A percentile compares a stretch with the other conserved stretches of the same genome.
Evolutionary conservation across 2,113 vertebrate species (phyloP).

Genomic region (Sylvilagus bachmani): DNA sequence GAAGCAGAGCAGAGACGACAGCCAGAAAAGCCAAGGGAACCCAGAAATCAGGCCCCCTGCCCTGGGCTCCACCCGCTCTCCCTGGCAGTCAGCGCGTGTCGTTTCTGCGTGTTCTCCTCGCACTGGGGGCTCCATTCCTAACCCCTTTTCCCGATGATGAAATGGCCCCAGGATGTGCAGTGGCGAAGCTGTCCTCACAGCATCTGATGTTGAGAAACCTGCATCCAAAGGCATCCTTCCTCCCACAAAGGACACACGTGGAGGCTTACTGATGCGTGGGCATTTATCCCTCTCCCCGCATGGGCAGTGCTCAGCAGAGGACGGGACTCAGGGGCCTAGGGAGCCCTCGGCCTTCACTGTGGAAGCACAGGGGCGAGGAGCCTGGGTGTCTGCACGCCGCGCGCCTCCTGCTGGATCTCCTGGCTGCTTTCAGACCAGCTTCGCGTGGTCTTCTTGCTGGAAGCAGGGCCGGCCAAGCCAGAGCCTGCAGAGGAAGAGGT

Average conservation of each 20-base stretch:
- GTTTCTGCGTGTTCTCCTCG: background rate
- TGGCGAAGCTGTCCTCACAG: background rate
- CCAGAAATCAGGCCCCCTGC: background rate
- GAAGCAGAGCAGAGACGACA: background rate
- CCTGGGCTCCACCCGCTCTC: background rate
- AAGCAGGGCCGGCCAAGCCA: conserved; percentile 76
- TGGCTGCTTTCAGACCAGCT: conserved; percentile 83
- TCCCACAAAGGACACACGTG: conserved; percentile 68
- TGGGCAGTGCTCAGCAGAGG: conserved; percentile 25
- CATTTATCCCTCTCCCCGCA: conserved; percentile 55
- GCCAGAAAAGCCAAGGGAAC: background rate
- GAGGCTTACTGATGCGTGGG: background rate
- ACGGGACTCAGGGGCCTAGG: conserved; percentile 42
- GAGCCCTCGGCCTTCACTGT: conserved; percentile 70
- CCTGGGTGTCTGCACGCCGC: conserved; percentile 65
- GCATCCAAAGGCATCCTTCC: conserved; percentile 56
- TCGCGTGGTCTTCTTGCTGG: conserved; percentile 74
- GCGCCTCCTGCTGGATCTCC: conserved; percentile 80
- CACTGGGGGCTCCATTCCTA: background rate
- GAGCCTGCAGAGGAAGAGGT: conserved; percentile 71
- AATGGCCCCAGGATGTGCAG: background rate
- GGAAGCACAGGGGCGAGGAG: conserved; percentile 68
- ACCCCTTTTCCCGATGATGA: background rate
- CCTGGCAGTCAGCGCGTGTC: background rate
- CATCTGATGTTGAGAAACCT: conserved; percentile 38